Percentiles rank a stretch among this genome's conserved stretches.
Conservation (phyloP, 2,113 vertebrate genomes). For the Danio rerio region DNA sequence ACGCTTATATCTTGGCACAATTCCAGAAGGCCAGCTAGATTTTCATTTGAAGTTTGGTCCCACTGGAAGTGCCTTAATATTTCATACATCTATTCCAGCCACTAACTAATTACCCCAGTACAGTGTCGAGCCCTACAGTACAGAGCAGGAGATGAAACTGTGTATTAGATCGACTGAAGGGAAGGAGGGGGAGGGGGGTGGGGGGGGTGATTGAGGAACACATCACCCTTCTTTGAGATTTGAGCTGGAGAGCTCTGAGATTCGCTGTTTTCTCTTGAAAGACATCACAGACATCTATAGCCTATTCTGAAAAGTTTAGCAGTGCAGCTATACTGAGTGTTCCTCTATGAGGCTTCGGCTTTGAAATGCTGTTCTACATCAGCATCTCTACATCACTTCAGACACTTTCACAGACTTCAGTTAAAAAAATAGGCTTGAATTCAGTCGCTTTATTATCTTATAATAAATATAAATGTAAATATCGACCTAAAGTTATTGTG, state of each 20-base stretch:
- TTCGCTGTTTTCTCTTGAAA: neutral
- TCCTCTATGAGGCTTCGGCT: neutral
- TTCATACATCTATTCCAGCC: slow-evolving; percentile 58
- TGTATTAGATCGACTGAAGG: slow-evolving; percentile 13
- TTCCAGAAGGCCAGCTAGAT: slow-evolving; percentile 50
- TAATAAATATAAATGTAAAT: too few relatives aligned
- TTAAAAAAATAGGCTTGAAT: neutral
- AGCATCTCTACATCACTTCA: neutral
- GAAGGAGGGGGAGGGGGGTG: slow-evolving; percentile 13
- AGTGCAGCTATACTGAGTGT: neutral
- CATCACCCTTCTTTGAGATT: neutral
- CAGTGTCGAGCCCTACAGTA: slow-evolving; percentile 56
- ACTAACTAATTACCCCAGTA: slow-evolving; percentile 56
- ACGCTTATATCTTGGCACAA: slow-evolving; percentile 39
- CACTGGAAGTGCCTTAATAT: slow-evolving; percentile 55
- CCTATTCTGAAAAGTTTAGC: neutral
- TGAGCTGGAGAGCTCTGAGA: neutral
- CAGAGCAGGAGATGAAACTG: slow-evolving; percentile 17
- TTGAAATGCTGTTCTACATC: neutral
- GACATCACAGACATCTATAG: neutral
- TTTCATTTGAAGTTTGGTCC: slow-evolving; percentile 53
- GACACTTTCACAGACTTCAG: neutral
- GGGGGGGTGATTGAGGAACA: neutral
- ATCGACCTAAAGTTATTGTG: neutral
- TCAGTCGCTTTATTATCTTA: neutral